A percentile compares a stretch with the other conserved stretches of the same genome.
phyloP scores from a whole-genome alignment of 2,888 invertebrate genomes.

The Agrochola circellaris region DNA sequence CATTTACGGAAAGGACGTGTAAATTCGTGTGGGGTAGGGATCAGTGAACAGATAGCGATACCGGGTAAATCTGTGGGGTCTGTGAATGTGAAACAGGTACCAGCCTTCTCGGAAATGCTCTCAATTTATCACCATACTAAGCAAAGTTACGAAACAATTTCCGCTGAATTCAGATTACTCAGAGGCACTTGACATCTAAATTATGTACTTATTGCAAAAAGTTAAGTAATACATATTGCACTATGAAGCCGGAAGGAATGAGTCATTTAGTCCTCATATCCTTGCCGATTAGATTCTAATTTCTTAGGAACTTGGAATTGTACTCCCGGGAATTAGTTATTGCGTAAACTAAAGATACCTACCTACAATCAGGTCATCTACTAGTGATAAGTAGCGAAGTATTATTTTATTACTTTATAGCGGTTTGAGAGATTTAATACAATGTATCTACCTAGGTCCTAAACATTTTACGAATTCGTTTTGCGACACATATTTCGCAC shows the following conservation, averaged over 20 bases:
- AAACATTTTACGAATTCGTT: slow-evolving; percentile 31
- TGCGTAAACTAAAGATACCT: neutral
- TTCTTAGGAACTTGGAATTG: slow-evolving; percentile 13
- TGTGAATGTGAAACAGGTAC: slow-evolving; percentile 57
- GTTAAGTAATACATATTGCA: slow-evolving; percentile 34
- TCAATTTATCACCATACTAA: slow-evolving; percentile 36
- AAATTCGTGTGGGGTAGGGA: slow-evolving; percentile 45
- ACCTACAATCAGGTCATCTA: neutral
- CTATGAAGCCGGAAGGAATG: slow-evolving; percentile 22
- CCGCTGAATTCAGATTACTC: slow-evolving; percentile 46
- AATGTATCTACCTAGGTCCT: neutral
- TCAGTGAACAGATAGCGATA: slow-evolving; percentile 41
- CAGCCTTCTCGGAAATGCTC: slow-evolving; percentile 63
- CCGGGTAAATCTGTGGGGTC: slow-evolving; percentile 60
- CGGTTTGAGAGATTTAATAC: slow-evolving; percentile 3
- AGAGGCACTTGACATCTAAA: slow-evolving; percentile 5
- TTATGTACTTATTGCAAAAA: slow-evolving; percentile 34
- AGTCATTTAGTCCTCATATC: slow-evolving; percentile 8
- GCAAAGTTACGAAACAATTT: slow-evolving; percentile 39
- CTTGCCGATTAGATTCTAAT: slow-evolving; percentile 21
- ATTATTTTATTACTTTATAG: slow-evolving; percentile 15
- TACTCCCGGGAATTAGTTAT: neutral
- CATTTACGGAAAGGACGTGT: slow-evolving; percentile 38
- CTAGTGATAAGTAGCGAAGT: neutral
- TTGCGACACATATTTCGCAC: slow-evolving; percentile 51